These are phyloP conservation scores for Drosophila melanosoma DNA, from an alignment of 2,888 invertebrate genomes.

Conservation along the genomic window DNA sequence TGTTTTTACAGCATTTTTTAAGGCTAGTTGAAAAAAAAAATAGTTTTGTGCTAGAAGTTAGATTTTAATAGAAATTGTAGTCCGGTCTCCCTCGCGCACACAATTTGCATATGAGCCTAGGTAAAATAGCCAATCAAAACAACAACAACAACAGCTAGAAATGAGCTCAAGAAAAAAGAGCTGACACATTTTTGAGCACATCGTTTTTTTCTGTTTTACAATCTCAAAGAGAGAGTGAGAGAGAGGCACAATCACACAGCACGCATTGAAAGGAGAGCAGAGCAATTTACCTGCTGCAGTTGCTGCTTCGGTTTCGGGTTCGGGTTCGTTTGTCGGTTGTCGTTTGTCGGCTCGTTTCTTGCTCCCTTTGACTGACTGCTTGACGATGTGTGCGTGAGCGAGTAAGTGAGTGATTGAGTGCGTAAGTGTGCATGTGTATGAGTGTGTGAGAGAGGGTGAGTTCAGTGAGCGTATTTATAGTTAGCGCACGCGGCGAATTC, in stretches of 20 bases:
- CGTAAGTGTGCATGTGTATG: constrained; percentile 46
- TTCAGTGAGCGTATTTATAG: constrained; percentile 79
- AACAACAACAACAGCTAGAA: constrained; percentile 32
- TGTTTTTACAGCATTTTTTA: constrained; percentile 43
- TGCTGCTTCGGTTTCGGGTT: constrained; percentile 15
- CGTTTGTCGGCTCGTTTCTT: constrained; percentile 32
- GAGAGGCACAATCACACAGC: constrained; percentile 8
- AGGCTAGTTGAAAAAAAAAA: constrained; percentile 36
- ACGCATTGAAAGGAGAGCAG: constrained; percentile 47
- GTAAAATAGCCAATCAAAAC: constrained; percentile 51
- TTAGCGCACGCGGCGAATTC: constrained; percentile 82
- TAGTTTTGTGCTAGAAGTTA: constrained; percentile 22
- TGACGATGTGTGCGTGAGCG: constrained; percentile 33
- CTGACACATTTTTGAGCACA: constrained; percentile 51
- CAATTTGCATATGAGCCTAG: constrained; percentile 70
- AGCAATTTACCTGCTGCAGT: constrained; percentile 46
- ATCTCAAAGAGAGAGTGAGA: constrained; percentile 28
- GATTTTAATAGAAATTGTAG: constrained; percentile 2
- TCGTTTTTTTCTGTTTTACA: constrained; percentile 40
- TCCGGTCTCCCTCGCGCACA: constrained; percentile 41
- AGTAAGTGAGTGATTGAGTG: constrained; percentile 51
- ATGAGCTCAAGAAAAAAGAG: constrained; percentile 36
- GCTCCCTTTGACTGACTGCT: constrained; percentile 46
- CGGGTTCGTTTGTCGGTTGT: constrained; percentile 19
- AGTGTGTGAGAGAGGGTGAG: constrained; percentile 53